Evolutionary conservation across 37 sponge, comb jelly and placozoan genomes (phyloP).

Genomic region (Beroe forskalii): DNA sequence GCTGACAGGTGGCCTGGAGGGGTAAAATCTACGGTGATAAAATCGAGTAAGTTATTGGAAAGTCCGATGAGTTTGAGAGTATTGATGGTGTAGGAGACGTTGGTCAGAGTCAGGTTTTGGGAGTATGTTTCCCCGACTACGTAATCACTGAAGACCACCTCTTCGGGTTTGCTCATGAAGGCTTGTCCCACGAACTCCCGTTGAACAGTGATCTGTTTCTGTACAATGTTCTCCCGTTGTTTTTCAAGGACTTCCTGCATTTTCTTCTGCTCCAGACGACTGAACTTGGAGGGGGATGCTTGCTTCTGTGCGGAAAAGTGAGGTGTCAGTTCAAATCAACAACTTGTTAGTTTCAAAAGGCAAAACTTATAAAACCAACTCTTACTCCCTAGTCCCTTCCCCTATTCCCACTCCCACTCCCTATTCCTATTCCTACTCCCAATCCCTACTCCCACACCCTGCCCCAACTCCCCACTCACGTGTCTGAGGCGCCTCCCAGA

Average conservation of each 20-base stretch:
- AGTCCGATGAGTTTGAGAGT: conserved; percentile 78
- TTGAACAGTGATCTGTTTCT: conserved; percentile 85
- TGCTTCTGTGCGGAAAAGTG: not conserved
- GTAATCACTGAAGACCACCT: conserved; percentile 83
- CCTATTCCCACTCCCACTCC: not conserved
- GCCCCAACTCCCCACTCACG: no score
- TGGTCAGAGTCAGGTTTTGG: conserved; percentile 77
- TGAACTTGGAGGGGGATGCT: not conserved
- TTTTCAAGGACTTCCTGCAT: conserved; percentile 70
- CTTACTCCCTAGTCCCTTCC: not conserved
- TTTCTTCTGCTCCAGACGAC: conserved; percentile 66
- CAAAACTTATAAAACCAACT: no score
- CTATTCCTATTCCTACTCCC: not conserved
- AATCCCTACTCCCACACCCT: not conserved
- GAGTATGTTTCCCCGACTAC: conserved; percentile 72
- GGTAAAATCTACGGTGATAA: conserved; percentile 74
- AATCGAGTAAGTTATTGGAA: conserved; percentile 74
- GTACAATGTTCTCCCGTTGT: conserved; percentile 71
- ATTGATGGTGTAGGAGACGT: conserved; percentile 92
- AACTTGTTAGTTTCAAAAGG: no score
- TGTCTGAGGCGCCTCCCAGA: conserved; percentile 15
- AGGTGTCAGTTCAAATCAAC: no score
- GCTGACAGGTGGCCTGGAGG: conserved; percentile 94
- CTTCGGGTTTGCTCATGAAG: conserved; percentile 82
- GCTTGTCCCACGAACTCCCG: conserved; percentile 86